A percentile compares a stretch with the other conserved stretches of the same genome.
Evolutionary conservation across 2,888 invertebrate genomes (phyloP).

Genomic region (Dione juno): DNA sequence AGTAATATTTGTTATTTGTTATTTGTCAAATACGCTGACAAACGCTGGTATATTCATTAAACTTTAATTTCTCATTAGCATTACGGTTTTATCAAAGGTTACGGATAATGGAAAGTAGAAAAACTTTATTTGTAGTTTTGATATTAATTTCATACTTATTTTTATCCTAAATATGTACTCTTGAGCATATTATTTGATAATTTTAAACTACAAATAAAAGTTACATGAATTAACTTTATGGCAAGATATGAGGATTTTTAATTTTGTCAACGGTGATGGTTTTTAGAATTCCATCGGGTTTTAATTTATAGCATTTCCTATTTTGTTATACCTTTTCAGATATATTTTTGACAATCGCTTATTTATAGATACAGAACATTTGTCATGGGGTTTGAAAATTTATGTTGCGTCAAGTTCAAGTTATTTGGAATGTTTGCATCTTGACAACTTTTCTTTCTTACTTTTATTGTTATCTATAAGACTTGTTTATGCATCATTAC

Average conservation of each 20-base stretch:
- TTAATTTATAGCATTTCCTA: conserved; percentile 42
- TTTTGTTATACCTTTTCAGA: conserved; percentile 53
- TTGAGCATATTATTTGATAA: not conserved
- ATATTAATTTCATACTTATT: not conserved
- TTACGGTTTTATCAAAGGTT: not conserved
- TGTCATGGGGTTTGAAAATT: conserved; percentile 83
- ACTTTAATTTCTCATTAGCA: conserved; percentile 20
- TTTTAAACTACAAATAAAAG: conserved; percentile 50
- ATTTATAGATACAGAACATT: conserved; percentile 61
- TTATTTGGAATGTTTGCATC: conserved; percentile 83
- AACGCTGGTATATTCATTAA: conserved; percentile 9
- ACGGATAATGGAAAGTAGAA: conserved; percentile 26
- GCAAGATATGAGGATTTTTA: conserved; percentile 26
- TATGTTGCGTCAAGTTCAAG: conserved; percentile 69
- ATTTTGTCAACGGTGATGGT: conserved; percentile 59
- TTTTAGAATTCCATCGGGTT: conserved; percentile 46
- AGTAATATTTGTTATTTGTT: conserved; percentile 1
- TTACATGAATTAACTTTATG: conserved; percentile 17
- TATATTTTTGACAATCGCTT: conserved; percentile 58
- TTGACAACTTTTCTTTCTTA: conserved; percentile 81
- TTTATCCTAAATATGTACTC: not conserved
- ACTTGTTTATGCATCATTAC: conserved; percentile 69
- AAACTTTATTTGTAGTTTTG: conserved; percentile 43
- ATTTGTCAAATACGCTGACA: conserved; percentile 27
- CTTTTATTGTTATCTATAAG: conserved; percentile 63